Evolutionary conservation across 1,140 invertebrate genomes (phyloP), one percentile per base, ranked within the genome.

Genomic region (Leguminivora glycinivorella): DNA sequence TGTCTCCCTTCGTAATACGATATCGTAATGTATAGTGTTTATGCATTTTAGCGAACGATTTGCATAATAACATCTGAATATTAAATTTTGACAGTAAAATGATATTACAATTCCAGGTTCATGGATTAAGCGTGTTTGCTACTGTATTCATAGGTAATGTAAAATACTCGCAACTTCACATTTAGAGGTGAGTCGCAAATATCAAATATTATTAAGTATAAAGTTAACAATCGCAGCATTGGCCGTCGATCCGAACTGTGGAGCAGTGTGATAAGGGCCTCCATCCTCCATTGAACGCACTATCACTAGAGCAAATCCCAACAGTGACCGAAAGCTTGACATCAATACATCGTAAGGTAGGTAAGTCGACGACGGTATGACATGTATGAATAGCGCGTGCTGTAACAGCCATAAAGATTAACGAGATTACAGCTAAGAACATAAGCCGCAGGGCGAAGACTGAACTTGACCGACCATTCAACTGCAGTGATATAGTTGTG

Each of bases 381-480:
- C 47, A 52, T 22, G 19, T 52, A 52, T 52, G 19, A 52, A 52
- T 19, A 52, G 40, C 19, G 5, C 47, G 10, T 52, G 47, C 19
- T 52, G 47, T 52, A 52, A 52, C 56, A 40, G 52, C 38, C 17
- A 26, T 67, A 70, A 70, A 73, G 79, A 81, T 83, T 75, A 77
- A 67, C 40, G 52, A 79, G 78, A 77, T 81, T 83, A 83, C 70
- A 56, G 58, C 26, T 81, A 79, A 80, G 78, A 79, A 75, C 75
- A 77, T 85, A 85, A 83, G 80, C 82, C 80, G 10, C 70, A 73
- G 76, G 79, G 80, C 77, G 76, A 29, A 67, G 74, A 1, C 6
- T 83, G 83, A 83, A 85, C 83, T 85, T 85, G 82, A 85, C 83
- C 83, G 76, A 68, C 56, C 25, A 29, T 29, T 29, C 22, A 25